Evolutionary conservation across 2,797 vertebrate species (phyloP), one percentile per base, ranked within the genome.

Genomic region (Pangasius mekongensis): DNA sequence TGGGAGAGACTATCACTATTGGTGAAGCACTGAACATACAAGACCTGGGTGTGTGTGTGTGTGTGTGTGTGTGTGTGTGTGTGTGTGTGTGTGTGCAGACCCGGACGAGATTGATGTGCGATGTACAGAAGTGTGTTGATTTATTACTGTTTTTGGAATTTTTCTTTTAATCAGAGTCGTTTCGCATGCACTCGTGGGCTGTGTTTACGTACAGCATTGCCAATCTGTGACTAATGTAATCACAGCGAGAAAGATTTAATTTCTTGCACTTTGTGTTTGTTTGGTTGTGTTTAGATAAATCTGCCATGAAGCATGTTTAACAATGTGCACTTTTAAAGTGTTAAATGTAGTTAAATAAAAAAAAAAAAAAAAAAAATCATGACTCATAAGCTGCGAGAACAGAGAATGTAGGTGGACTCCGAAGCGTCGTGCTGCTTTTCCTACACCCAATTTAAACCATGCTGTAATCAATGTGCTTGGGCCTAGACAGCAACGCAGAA

Each of bases 161-260:
- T 30, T 11, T 78, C 24, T 58, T 58, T 76, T 30, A 43, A 58
- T 56, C 13, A 18, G 0, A 62, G 11, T 74, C 47, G 24, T 62
- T 86, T 76, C 33, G 30, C n/a, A 20, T 52, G 56, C 14, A 1
- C 52, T 36, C 22, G 8, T 56, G 3, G 49, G 49, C 76, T 33
- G 27, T 78, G 27, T 80, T 86, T 78, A 52, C 6, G 1, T 54
- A n/a, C 22, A 18, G 36, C 60, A 27, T 80, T 66, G 14, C 47
- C n/a, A 77, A 77, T 8, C 16, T 49, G 62, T 77, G 56, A 77
- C 56, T 60, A 60, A 85, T 85, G 7, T 58, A 36, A 73, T 47
- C 36, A 62, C 27, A 52, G 30, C 1, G 4, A 71, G 30, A 71
- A 54, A 64, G 22, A 33, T 54, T 33, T 9, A 10, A 56, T 20